Conservation (phyloP, 2,797 vertebrate species). For the Coluber constrictor region DNA sequence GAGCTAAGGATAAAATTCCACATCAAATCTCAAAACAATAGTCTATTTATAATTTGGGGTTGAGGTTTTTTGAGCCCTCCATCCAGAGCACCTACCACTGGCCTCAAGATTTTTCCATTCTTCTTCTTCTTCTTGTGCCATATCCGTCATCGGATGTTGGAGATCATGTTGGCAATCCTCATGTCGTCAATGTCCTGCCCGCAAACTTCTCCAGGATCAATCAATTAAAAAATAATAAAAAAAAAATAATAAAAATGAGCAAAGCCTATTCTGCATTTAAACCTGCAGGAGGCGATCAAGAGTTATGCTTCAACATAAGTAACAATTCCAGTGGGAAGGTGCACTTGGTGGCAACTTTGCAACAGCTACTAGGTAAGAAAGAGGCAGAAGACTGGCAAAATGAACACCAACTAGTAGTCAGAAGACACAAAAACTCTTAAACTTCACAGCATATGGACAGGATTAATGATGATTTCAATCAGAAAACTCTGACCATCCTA, state of each 20-base stretch:
- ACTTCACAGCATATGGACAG: not conserved
- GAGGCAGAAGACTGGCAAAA: not conserved
- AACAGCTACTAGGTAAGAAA: not conserved
- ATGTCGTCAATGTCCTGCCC: not conserved
- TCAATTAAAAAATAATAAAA: not conserved
- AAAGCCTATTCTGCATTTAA: not conserved
- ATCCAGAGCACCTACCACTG: too few species aligned
- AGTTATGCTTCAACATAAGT: not conserved
- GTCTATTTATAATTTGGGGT: too few species aligned
- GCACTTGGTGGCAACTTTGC: not conserved
- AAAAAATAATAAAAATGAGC: too few species aligned
- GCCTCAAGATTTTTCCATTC: too few species aligned
- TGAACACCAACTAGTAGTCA: not conserved
- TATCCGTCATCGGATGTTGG: too few species aligned
- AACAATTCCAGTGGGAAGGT: not conserved
- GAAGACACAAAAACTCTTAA: not conserved
- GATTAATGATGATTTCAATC: not conserved
- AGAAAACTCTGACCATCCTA: not conserved
- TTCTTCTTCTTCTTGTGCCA: too few species aligned
- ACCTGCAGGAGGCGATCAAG: not conserved
- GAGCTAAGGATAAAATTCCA: too few species aligned
- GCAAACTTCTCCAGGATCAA: constrained; percentile 31
- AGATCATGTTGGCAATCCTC: too few species aligned
- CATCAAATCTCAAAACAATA: too few species aligned
- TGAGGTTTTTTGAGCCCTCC: too few species aligned